A percentile compares a stretch with the other conserved stretches of the same genome.
phyloP scores from a whole-genome alignment of 1,140 invertebrate species.

The Zaprionus inermis region DNA sequence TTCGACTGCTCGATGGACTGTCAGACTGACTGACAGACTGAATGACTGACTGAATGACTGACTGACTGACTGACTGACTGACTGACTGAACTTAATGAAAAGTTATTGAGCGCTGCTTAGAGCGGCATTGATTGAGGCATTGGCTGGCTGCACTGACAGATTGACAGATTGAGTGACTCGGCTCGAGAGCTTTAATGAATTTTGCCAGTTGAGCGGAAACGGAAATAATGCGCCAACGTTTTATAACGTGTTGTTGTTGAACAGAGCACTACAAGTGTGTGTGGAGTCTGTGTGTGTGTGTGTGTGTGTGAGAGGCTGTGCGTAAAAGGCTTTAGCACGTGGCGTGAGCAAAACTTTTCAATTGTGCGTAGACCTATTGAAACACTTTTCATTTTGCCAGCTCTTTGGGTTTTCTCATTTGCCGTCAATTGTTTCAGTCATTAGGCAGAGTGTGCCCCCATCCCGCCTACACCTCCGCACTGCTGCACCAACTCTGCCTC shows the following conservation, averaged over 20 bases:
- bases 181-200: slow-evolving; percentile 63
- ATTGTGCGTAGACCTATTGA: slow-evolving; percentile 58
- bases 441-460: slow-evolving; percentile 22
- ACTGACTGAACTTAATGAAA: slow-evolving; percentile 78
- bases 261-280: slow-evolving; percentile 7
- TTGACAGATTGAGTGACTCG: slow-evolving; percentile 38
- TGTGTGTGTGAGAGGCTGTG: slow-evolving; percentile 16
- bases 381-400: slow-evolving; percentile 56
- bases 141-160: slow-evolving; percentile 39
- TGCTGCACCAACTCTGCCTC: background rate
- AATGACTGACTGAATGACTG: slow-evolving; percentile 20
- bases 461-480: background rate
- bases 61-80: slow-evolving; percentile 47
- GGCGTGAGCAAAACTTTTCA: slow-evolving; percentile 53
- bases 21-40: too few relatives aligned
- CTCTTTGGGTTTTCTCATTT: slow-evolving; percentile 40
- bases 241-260: slow-evolving; percentile 37
- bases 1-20: background rate
- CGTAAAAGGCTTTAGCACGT: slow-evolving; percentile 24
- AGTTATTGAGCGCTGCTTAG: slow-evolving; percentile 56
- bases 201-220: slow-evolving; percentile 78
- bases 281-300: slow-evolving; percentile 13
- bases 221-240: slow-evolving; percentile 67
- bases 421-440: slow-evolving; percentile 39
- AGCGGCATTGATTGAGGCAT: slow-evolving; percentile 52